A percentile compares a stretch with the other conserved stretches of the same genome.
Evolutionary conservation across 2,113 vertebrate genomes (phyloP).

Genomic region (Chloroceryle aenea): DNA sequence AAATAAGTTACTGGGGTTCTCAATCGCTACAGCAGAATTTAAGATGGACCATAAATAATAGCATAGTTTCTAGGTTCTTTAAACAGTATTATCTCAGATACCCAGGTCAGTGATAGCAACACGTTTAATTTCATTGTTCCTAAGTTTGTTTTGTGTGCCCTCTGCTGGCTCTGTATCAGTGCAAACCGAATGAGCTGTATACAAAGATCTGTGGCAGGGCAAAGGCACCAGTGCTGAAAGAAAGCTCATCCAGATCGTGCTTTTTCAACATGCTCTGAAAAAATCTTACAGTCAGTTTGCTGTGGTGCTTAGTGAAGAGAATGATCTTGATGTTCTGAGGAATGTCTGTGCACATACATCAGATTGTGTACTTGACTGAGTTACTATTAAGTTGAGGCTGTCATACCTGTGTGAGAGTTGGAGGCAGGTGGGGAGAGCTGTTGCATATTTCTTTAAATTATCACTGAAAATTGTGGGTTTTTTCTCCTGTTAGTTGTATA

Average conservation of each 20-base stretch:
- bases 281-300: background rate
- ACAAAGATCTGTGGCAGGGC: background rate
- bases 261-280: background rate
- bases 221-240: background rate
- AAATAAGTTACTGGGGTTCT: background rate
- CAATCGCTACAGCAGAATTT: background rate
- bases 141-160: background rate
- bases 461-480: background rate
- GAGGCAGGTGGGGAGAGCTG: background rate
- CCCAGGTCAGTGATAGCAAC: background rate
- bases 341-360: background rate
- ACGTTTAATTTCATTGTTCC: background rate
- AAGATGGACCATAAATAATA: background rate
- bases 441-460: background rate
- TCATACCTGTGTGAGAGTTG: background rate
- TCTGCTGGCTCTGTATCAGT: background rate
- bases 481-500: background rate
- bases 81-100: background rate
- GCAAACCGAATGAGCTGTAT: accelerated
- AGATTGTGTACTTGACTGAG: background rate
- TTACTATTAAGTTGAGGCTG: background rate
- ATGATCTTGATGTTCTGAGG: background rate
- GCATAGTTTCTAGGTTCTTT: background rate
- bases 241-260: background rate
- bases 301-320: background rate